These are phyloP conservation scores for Rhyzopertha dominica DNA, from an alignment of 1,140 invertebrate genomes.

Conservation along the genomic window DNA sequence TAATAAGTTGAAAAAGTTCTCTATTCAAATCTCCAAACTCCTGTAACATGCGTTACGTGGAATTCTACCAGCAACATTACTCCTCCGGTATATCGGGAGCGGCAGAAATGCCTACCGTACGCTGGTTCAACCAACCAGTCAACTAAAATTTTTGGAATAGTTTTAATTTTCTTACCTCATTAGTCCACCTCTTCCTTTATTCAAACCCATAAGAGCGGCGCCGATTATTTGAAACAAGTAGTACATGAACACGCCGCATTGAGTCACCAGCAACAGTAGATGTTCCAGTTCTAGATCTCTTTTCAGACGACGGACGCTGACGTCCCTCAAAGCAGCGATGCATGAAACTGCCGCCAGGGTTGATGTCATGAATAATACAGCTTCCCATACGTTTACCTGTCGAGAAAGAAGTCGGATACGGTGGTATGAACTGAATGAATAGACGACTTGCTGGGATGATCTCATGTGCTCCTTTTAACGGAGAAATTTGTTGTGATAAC, in stretches of 20 bases:
- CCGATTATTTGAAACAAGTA: slow-evolving; percentile 63
- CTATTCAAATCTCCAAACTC: too few species aligned
- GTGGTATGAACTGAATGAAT: too few species aligned
- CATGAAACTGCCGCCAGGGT: slow-evolving; percentile 52
- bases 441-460: too few species aligned
- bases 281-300: slow-evolving; percentile 58
- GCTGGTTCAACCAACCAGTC: slow-evolving; percentile 8
- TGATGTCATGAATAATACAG: slow-evolving; percentile 55
- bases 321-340: slow-evolving; percentile 47
- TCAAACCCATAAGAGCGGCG: slow-evolving; percentile 43
- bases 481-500: too few species aligned
- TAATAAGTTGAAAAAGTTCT: too few species aligned
- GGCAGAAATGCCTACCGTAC: too few species aligned
- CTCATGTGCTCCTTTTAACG: too few species aligned
- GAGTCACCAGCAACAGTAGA: slow-evolving; percentile 60
- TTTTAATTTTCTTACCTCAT: slow-evolving; percentile 16
- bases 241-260: slow-evolving; percentile 65
- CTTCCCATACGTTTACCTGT: slow-evolving; percentile 56
- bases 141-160: neutral
- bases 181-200: slow-evolving; percentile 12
- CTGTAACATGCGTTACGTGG: too few species aligned
- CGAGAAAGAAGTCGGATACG: too few species aligned
- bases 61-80: too few species aligned
- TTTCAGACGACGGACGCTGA: slow-evolving; percentile 39
- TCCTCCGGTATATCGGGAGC: too few species aligned